Percentiles rank a stretch among this genome's conserved stretches.
These are phyloP conservation scores for Hydraecia micacea DNA, from an alignment of 2,888 invertebrate genomes.

Conservation along the genomic window DNA sequence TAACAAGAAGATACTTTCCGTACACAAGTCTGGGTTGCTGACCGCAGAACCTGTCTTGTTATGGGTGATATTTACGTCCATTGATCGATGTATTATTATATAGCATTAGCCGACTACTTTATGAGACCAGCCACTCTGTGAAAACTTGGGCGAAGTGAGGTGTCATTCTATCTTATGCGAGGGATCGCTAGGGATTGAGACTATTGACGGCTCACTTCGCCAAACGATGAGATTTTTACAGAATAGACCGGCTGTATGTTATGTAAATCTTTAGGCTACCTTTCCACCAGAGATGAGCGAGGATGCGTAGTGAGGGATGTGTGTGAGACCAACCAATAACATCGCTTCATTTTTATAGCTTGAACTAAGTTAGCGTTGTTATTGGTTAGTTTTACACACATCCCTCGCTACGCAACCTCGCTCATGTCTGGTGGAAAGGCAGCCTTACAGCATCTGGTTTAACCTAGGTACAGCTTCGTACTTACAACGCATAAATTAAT, in stretches of 20 bases:
- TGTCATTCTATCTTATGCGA: neutral
- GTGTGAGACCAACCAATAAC: no score
- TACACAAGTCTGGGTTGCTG: constrained; percentile 8
- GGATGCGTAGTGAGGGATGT: no score
- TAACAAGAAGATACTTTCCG: neutral
- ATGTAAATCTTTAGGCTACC: constrained; percentile 21
- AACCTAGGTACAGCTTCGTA: neutral
- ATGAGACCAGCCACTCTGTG: neutral
- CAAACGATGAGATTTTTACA: neutral
- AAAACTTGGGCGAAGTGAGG: neutral
- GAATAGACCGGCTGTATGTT: neutral
- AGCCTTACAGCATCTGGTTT: neutral
- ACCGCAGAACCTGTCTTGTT: constrained; percentile 25
- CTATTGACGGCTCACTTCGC: neutral
- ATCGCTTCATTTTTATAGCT: no score
- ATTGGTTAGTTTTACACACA: no score
- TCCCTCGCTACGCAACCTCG: no score
- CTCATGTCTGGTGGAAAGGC: no score
- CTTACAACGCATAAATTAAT: neutral
- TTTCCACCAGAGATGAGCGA: no score
- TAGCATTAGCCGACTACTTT: neutral
- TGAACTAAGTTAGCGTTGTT: no score
- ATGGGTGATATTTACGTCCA: constrained; percentile 3
- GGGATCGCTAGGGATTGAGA: no score
- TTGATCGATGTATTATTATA: constrained; percentile 26